Conservation (phyloP, 2,888 invertebrate species). For the Heliconius ethilla region DNA sequence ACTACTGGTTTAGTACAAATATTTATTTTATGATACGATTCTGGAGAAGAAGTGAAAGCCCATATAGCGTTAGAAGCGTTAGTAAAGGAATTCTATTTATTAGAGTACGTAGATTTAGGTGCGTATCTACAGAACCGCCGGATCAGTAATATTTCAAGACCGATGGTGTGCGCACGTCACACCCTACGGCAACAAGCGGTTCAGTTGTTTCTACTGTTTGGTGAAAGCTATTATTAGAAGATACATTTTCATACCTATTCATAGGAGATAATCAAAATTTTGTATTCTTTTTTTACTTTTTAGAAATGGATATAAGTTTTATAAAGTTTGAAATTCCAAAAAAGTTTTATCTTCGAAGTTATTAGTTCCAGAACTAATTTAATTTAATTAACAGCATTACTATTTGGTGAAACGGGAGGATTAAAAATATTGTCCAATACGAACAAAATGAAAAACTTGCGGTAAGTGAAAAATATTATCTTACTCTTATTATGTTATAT, state of each 20-base stretch:
- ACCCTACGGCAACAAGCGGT: conserved; percentile 29
- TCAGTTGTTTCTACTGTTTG: conserved; percentile 33
- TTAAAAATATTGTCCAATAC: not conserved
- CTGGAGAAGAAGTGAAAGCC: conserved; percentile 54
- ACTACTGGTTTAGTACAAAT: conserved; percentile 18
- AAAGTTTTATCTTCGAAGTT: conserved; percentile 28
- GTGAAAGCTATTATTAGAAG: conserved; percentile 26
- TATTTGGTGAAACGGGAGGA: not conserved
- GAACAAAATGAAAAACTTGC: conserved; percentile 24
- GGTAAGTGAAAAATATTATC: conserved; percentile 30
- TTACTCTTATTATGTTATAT: not conserved
- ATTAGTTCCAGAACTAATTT: not conserved
- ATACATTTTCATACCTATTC: conserved; percentile 6
- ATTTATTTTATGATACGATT: conserved; percentile 12
- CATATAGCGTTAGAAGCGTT: conserved; percentile 28
- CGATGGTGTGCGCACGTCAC: conserved; percentile 58
- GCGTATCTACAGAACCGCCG: conserved; percentile 36
- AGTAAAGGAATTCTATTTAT: conserved; percentile 42
- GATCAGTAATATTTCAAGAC: conserved; percentile 68
- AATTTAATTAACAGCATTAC: not conserved
- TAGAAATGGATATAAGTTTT: conserved; percentile 3
- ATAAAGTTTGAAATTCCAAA: conserved; percentile 28
- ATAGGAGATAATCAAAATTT: not conserved
- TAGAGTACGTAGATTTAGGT: conserved; percentile 44
- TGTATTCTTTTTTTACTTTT: not conserved